Evolutionary conservation across 2,113 vertebrate species (phyloP).

Genomic region (Antennarius striatus): DNA sequence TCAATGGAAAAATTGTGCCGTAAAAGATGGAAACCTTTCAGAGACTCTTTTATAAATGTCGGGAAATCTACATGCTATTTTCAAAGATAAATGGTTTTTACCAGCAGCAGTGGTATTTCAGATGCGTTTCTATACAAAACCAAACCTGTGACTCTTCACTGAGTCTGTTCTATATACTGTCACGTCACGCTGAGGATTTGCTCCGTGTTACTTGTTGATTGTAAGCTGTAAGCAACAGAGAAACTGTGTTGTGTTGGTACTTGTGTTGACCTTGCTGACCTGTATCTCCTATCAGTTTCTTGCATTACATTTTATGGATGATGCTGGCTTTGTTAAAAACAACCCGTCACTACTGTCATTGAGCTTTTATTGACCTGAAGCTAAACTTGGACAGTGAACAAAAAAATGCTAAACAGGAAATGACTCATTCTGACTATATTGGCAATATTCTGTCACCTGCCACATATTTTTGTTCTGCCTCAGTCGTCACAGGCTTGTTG

Average conservation of each 20-base stretch:
- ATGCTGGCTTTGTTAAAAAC: constrained; percentile 24
- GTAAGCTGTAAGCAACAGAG: constrained; percentile 20
- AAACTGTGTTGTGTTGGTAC: constrained; percentile 35
- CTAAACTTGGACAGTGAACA: background rate
- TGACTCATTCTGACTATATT: background rate
- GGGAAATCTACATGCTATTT: constrained; percentile 40
- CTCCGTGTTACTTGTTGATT: constrained; percentile 22
- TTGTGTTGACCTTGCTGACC: constrained; percentile 41
- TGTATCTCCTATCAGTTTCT: constrained; percentile 18
- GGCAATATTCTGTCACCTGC: constrained; percentile 2
- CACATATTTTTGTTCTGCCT: constrained; percentile 19
- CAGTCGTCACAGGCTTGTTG: constrained; percentile 18
- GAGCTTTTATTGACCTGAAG: constrained; percentile 19
- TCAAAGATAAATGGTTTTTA: constrained; percentile 44
- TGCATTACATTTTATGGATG: constrained; percentile 17
- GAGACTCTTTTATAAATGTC: constrained; percentile 21
- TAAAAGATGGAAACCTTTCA: constrained; percentile 3
- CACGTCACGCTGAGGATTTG: constrained; percentile 9
- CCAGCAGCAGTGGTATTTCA: constrained; percentile 33
- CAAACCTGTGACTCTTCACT: constrained; percentile 9
- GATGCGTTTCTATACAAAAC: constrained; percentile 37
- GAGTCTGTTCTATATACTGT: constrained; percentile 2
- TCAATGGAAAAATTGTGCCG: constrained; percentile 15
- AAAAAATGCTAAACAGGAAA: constrained; percentile 15
- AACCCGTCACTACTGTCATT: constrained; percentile 4